Conservation (phyloP, 2,113 vertebrate genomes). For the Oenanthe melanoleuca region DNA sequence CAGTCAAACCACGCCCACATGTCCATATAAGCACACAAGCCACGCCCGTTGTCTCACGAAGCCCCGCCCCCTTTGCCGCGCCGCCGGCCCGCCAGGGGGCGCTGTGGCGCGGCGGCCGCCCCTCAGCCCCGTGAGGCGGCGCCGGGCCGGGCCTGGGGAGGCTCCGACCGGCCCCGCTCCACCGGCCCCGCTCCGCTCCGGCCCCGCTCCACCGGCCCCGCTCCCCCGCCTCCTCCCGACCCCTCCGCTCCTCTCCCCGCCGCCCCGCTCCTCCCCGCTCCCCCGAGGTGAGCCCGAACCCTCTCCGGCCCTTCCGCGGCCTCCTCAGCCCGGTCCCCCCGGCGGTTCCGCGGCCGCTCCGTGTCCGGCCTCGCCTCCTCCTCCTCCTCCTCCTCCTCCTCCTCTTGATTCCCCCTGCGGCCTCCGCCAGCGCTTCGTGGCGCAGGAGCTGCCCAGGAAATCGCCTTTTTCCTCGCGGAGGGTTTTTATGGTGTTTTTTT, state of each 20-base stretch:
- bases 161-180: too few species aligned
- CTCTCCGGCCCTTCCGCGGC: background rate
- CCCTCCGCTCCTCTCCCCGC: background rate
- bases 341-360: background rate
- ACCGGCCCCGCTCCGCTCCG: background rate
- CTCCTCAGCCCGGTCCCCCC: background rate
- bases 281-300: background rate
- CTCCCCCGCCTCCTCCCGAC: background rate
- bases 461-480: background rate
- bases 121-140: too few species aligned
- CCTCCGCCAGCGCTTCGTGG: background rate
- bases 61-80: too few species aligned
- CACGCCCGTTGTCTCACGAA: too few species aligned
- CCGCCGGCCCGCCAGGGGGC: too few species aligned
- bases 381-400: background rate
- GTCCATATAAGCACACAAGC: accelerated
- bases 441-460: background rate
- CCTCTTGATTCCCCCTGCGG: background rate
- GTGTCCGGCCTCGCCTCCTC: too few species aligned
- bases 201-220: background rate
- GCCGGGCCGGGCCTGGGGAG: too few species aligned
- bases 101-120: too few species aligned
- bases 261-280: too few species aligned
- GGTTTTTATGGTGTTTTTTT: accelerated
- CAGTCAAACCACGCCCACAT: background rate